phyloP scores from a whole-genome alignment of 2,888 invertebrate species.

The Ochropleura plecta region DNA sequence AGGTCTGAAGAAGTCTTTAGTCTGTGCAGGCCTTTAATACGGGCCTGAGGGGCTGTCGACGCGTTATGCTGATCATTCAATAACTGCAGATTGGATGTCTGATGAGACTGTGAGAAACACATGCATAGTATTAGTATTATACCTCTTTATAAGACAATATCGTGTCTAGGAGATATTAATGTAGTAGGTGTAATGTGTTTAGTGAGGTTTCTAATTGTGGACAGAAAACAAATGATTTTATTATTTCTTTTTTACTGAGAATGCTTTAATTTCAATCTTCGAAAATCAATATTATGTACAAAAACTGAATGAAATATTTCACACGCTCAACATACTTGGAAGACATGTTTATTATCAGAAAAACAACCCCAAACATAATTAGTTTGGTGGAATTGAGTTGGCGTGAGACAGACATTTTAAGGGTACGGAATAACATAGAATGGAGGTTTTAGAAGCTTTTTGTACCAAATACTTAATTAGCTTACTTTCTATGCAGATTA shows the following conservation, averaged over 20 bases:
- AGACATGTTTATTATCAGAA: slow-evolving; percentile 27
- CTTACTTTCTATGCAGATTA: not conserved
- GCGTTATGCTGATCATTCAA: slow-evolving; percentile 63
- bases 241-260: no score
- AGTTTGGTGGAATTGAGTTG: slow-evolving; percentile 37
- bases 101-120: slow-evolving; percentile 20
- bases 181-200: not conserved
- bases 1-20: not conserved
- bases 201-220: not conserved
- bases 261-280: not conserved
- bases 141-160: slow-evolving; percentile 2
- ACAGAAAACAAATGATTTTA: no score
- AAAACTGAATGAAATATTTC: slow-evolving; percentile 26
- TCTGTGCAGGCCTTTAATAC: not conserved
- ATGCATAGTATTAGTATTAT: slow-evolving; percentile 43
- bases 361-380: slow-evolving; percentile 52
- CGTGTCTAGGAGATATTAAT: slow-evolving; percentile 6
- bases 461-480: not conserved
- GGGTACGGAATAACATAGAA: not conserved
- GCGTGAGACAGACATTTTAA: slow-evolving; percentile 31
- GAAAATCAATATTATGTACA: not conserved
- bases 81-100: slow-evolving; percentile 57
- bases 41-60: slow-evolving; percentile 37
- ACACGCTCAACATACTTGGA: slow-evolving; percentile 23
- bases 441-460: not conserved